A percentile compares a stretch with the other conserved stretches of the same genome.
These are phyloP conservation scores for Caenorhabditis doughertyi DNA, from an alignment of 2,888 invertebrate species.

Conservation along the genomic window DNA sequence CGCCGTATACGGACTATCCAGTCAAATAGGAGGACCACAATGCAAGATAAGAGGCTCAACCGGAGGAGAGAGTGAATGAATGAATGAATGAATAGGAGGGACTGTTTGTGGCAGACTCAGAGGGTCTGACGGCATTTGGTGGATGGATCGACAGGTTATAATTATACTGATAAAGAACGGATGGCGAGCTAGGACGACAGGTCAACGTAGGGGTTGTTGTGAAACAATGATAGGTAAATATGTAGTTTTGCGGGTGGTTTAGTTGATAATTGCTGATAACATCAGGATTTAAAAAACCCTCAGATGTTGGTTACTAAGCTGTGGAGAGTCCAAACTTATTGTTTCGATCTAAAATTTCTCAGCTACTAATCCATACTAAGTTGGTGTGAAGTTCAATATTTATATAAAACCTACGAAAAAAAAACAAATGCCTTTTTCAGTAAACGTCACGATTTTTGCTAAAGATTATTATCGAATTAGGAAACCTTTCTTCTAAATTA, in stretches of 20 bases:
- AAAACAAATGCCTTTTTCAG: background rate
- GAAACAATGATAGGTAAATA: background rate
- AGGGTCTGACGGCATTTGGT: conserved; percentile 52
- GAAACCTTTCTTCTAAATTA: conserved; percentile 11
- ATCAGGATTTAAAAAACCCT: too few species aligned
- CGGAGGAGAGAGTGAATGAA: background rate
- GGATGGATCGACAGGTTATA: conserved; percentile 47
- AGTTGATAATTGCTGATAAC: too few species aligned
- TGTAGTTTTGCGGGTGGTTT: too few species aligned
- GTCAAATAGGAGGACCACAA: conserved; percentile 30
- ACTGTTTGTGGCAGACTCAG: conserved; percentile 29
- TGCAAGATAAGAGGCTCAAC: conserved; percentile 50
- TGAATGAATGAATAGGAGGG: background rate
- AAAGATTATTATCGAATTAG: conserved; percentile 9
- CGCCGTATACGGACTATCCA: conserved; percentile 51
- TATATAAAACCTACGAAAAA: too few species aligned
- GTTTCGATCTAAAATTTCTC: too few species aligned
- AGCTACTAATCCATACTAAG: too few species aligned
- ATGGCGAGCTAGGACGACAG: background rate
- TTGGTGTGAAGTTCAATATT: too few species aligned
- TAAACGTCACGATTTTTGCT: background rate
- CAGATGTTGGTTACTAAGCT: too few species aligned
- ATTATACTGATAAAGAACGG: conserved; percentile 38
- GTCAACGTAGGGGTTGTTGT: background rate
- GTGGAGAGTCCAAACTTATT: too few species aligned